These are phyloP conservation scores for Euplexia lucipara DNA, from an alignment of 2,888 invertebrate species.

Conservation along the genomic window DNA sequence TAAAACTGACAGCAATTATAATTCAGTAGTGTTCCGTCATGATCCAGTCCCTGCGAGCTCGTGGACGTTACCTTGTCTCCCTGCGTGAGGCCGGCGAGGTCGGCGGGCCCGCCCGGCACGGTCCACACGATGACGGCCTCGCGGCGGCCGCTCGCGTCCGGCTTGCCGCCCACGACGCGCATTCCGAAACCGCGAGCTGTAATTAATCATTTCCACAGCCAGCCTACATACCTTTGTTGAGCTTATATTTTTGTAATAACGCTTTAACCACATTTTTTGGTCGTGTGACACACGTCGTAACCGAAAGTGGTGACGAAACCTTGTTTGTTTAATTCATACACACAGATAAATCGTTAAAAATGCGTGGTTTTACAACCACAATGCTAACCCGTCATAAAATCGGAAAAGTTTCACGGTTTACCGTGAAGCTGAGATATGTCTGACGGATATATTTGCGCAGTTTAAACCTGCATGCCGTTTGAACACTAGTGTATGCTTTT, in stretches of 20 bases:
- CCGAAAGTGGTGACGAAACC: conserved; percentile 23
- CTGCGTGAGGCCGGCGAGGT: conserved; percentile 96
- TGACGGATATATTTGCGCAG: too few relatives aligned
- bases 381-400: too few relatives aligned
- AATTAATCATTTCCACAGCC: conserved; percentile 67
- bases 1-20: not conserved
- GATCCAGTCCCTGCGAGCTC: too few relatives aligned
- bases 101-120: conserved; percentile 97
- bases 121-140: conserved; percentile 98
- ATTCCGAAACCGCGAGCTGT: conserved; percentile 97
- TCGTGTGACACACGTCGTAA: conserved; percentile 16
- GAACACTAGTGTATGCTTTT: not conserved
- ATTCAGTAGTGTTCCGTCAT: not conserved
- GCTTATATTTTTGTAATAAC: conserved; percentile 42
- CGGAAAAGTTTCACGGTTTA: too few relatives aligned
- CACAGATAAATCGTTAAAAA: conserved; percentile 3
- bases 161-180: conserved; percentile 98
- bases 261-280: conserved; percentile 40
- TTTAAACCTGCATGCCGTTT: too few relatives aligned
- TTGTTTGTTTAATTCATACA: conserved; percentile 20
- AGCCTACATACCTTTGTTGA: conserved; percentile 53
- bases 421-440: too few relatives aligned
- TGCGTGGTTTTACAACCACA: not conserved
- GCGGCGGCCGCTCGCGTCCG: conserved; percentile 95
- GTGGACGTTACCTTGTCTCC: conserved; percentile 97